A percentile compares a stretch with the other conserved stretches of the same genome.
phyloP scores from a whole-genome alignment of 2,797 vertebrate genomes.

The Passerculus sandwichensis region DNA sequence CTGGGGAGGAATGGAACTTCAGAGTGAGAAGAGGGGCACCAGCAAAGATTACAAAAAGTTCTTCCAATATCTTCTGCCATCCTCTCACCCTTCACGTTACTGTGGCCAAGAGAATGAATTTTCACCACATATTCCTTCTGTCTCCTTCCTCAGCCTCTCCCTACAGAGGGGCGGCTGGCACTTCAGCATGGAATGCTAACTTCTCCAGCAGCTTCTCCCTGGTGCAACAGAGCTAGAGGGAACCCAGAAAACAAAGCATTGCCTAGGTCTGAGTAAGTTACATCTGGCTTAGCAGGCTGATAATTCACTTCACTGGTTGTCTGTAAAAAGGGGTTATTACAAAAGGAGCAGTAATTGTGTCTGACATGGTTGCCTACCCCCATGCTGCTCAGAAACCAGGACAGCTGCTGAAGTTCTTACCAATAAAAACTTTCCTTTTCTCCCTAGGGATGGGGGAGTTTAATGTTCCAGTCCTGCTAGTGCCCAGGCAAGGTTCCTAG shows the following conservation, averaged over 20 bases:
- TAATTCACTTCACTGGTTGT: not conserved
- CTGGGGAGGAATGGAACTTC: not conserved
- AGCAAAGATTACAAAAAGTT: not conserved
- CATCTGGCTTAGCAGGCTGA: not conserved
- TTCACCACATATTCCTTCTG: not conserved
- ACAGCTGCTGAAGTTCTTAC: conserved; percentile 42
- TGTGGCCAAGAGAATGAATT: not conserved
- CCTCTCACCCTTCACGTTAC: not conserved
- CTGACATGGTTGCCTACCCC: not conserved
- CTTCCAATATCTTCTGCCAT: not conserved
- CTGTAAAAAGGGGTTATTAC: not conserved
- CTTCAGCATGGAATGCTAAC: not conserved
- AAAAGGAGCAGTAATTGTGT: conserved; percentile 7
- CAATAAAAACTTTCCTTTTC: not conserved
- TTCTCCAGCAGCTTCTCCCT: not conserved
- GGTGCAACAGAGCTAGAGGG: not conserved
- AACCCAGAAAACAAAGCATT: not conserved
- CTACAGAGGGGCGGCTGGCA: not conserved
- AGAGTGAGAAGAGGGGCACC: not conserved
- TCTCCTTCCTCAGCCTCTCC: not conserved
- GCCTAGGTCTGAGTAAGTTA: not conserved
- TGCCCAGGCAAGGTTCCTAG: not conserved
- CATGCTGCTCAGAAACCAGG: not conserved
- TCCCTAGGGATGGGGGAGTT: not conserved
- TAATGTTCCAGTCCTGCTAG: not conserved